Percentiles rank a stretch among this genome's conserved stretches.
phyloP scores from a whole-genome alignment of 2,888 invertebrate genomes.

The Ormyrus labotus region DNA sequence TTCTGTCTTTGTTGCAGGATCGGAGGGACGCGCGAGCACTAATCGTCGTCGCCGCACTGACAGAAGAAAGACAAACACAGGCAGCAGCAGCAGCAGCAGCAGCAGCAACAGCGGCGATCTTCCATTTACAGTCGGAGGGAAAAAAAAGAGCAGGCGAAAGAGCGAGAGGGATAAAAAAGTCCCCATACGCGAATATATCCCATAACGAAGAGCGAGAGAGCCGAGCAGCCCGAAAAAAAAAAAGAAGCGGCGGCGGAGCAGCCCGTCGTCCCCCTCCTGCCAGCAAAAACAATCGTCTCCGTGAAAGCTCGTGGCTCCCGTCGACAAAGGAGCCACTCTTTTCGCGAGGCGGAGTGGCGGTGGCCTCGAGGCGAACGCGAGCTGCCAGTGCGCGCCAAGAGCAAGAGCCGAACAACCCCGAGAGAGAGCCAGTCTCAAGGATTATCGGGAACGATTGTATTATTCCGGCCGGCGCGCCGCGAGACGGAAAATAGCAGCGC shows the following conservation, averaged over 20 bases:
- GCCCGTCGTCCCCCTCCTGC: not conserved
- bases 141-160: slow-evolving; percentile 8
- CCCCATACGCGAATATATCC: slow-evolving; percentile 9
- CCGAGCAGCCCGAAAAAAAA: slow-evolving; percentile 22
- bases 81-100: not conserved
- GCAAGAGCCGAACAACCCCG: slow-evolving; percentile 6
- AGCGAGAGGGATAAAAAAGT: slow-evolving; percentile 3
- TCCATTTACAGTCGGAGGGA: slow-evolving; percentile 4
- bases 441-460: slow-evolving; percentile 33
- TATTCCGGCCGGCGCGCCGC: slow-evolving; percentile 2
- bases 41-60: slow-evolving; percentile 12
- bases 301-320: slow-evolving; percentile 16
- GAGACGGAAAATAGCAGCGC: not conserved
- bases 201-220: slow-evolving; percentile 9
- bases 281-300: slow-evolving; percentile 26
- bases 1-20: slow-evolving; percentile 38
- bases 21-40: not conserved
- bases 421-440: slow-evolving; percentile 16
- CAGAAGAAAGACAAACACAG: not conserved
- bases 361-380: not conserved
- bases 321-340: slow-evolving; percentile 29
- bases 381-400: not conserved
- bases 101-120: not conserved
- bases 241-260: not conserved
- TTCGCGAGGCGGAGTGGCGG: not conserved